These are phyloP conservation scores for Rallus limicola DNA, from an alignment of 2,113 vertebrate genomes.

Conservation along the genomic window DNA sequence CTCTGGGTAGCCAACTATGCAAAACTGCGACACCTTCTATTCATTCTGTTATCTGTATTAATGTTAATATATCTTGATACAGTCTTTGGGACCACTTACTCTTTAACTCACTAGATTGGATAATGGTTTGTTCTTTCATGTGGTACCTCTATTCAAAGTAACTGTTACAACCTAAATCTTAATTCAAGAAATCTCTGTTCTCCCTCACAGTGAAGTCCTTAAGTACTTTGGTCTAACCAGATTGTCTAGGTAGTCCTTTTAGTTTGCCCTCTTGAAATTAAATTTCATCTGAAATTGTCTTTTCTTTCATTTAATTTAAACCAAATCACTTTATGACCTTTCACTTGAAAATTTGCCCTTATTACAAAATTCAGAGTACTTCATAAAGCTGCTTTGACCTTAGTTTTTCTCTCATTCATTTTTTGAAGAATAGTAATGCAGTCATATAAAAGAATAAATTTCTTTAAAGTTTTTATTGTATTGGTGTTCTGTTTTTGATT, in stretches of 20 bases:
- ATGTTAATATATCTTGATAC: not conserved
- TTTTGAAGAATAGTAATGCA: not conserved
- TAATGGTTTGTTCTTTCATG: not conserved
- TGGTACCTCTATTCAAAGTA: not conserved
- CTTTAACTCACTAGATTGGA: not conserved
- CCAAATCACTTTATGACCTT: not conserved
- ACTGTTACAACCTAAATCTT: not conserved
- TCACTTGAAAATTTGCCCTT: not conserved
- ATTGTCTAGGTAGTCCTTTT: not conserved
- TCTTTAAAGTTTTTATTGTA: not conserved
- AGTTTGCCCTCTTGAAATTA: not conserved
- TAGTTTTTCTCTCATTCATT: not conserved
- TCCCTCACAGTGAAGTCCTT: not conserved
- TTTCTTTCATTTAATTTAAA: constrained; percentile 1
- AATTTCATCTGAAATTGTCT: not conserved
- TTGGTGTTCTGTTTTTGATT: not conserved
- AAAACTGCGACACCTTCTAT: not conserved
- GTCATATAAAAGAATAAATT: not conserved
- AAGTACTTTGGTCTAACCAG: not conserved
- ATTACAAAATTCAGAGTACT: not conserved
- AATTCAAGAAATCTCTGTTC: not conserved
- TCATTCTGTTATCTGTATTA: not conserved
- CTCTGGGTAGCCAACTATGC: too few species aligned
- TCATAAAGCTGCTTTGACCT: not conserved
- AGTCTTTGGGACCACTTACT: not conserved